phyloP scores from a whole-genome alignment of 2,113 vertebrate genomes.

The Porphyrio hochstetteri region DNA sequence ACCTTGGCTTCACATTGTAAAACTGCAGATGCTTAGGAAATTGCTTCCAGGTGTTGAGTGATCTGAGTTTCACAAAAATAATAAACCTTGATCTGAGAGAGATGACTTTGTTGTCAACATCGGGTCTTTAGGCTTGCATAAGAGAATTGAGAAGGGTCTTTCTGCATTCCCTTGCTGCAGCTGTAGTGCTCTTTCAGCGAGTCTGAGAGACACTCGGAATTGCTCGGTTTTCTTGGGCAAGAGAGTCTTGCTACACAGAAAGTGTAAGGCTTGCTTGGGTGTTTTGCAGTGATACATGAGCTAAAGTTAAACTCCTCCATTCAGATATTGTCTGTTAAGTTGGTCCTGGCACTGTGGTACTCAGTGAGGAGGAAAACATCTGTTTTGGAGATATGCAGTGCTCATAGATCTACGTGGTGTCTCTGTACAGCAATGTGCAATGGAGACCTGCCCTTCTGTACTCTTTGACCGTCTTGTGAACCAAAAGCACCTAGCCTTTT shows the following conservation, averaged over 20 bases:
- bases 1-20: slow-evolving; percentile 50
- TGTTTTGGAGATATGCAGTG: neutral
- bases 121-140: neutral
- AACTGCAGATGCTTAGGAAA: slow-evolving; percentile 65
- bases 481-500: neutral
- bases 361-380: neutral
- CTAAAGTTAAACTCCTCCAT: neutral
- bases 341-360: neutral
- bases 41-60: slow-evolving; percentile 56
- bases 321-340: neutral
- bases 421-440: neutral
- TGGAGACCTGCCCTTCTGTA: neutral
- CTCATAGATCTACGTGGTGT: neutral
- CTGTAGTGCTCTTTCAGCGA: neutral
- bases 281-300: neutral
- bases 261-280: neutral
- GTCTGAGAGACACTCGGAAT: neutral
- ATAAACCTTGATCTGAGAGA: slow-evolving; percentile 41
- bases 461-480: neutral
- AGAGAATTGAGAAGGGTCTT: neutral
- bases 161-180: neutral
- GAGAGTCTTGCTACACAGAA: neutral
- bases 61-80: slow-evolving; percentile 47
- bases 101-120: slow-evolving; percentile 20
- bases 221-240: neutral